Conservation (phyloP, 2,888 invertebrate genomes). For the Uloborus plumipes region DNA sequence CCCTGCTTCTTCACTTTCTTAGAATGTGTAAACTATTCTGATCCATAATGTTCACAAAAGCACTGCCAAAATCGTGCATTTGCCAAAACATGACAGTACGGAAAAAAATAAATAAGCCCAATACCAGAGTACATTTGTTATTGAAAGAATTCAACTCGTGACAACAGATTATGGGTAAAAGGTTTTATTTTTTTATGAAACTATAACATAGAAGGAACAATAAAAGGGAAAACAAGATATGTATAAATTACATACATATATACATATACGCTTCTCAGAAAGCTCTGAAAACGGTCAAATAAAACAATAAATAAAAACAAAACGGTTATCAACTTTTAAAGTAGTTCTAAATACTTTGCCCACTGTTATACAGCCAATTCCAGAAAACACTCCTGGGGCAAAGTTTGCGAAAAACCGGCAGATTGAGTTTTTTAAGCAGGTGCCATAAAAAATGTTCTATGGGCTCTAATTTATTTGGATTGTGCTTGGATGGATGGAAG, state of each 20-base stretch:
- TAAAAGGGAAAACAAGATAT: conserved; percentile 1
- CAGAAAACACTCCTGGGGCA: conserved; percentile 29
- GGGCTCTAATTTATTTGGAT: conserved; percentile 12
- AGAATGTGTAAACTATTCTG: no score
- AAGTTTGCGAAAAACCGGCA: conserved; percentile 24
- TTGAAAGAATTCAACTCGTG: no score
- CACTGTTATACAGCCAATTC: conserved; percentile 36
- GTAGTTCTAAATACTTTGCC: conserved; percentile 25
- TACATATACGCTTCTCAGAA: conserved; percentile 46
- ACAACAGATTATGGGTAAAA: no score
- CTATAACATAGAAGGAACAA: not conserved
- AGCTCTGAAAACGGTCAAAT: conserved; percentile 51
- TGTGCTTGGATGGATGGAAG: no score
- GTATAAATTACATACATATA: conserved; percentile 14
- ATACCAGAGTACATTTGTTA: no score
- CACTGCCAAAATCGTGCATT: no score
- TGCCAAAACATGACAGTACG: no score
- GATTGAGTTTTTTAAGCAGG: conserved; percentile 34
- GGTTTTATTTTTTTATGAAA: not conserved
- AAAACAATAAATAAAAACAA: conserved; percentile 59
- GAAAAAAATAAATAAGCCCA: no score
- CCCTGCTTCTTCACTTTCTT: no score
- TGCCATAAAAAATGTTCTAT: conserved; percentile 29
- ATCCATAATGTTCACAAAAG: no score
- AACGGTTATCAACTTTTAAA: conserved; percentile 42